Base-by-base conservation (phyloP, 2,797 vertebrate species). In the Todus mexicanus region DNA sequence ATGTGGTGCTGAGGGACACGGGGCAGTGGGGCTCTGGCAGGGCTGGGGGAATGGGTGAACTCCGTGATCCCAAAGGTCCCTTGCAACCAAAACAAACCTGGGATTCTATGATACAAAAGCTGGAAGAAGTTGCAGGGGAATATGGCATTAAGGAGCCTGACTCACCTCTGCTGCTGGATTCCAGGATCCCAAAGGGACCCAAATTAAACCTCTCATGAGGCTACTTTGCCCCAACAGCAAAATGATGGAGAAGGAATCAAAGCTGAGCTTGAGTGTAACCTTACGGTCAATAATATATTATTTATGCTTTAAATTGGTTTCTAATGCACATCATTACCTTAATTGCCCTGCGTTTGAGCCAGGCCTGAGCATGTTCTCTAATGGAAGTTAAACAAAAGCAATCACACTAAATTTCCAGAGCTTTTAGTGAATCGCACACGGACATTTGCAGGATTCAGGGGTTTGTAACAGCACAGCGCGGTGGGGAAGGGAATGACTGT, bases 121-220 rank as follows among this genome's bases (percentile, higher is more conserved):
- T 0, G 1, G 20, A 11, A 0, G 3, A 15, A 17, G 12, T 1
- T 12, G 7, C 20, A 17, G 1, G 11, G 14, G 84, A 19, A 26
- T 3, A 3, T 4, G 47, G 35, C 31, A 3, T 2, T 8, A 14
- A 43, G 60, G 12, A 37, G 14, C 74, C 48, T 7, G 35, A 5
- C 19, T 19, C 37, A 3, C 7, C 45, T 18, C 87, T 74, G 59
- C 45, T 38, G 33, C 7, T 15, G 4, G n/a, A 56, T 20, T 2
- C n/a, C 56, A 4, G n/a, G 2, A 35, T 37, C 78, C 75, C 59
- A 54, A 8, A 40, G 70, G 57, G 15, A 45, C 70, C 18, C 19
- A 12, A 9, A 47, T n/a, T 5, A 9, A 31, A 26, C 74, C 66
- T 71, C 69, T 43, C 54, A 8, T 5, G 0, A 20, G 71, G 45